Conservation (phyloP, 2,113 vertebrate genomes). For the Perca schrenkii region DNA sequence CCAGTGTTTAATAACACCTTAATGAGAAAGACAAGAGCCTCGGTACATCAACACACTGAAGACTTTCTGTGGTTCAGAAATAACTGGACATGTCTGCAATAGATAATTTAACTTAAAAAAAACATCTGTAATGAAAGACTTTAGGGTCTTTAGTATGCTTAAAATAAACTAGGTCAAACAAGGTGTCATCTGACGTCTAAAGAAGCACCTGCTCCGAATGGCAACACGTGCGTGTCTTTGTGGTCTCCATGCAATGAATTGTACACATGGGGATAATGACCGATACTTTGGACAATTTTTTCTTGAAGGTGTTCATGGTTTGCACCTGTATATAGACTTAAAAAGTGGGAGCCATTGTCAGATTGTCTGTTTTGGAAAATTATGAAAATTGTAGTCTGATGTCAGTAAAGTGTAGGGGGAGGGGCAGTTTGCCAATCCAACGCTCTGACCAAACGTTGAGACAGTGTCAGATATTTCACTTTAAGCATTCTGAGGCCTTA, state of each 20-base stretch:
- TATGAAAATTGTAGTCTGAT: neutral
- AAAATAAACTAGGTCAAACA: neutral
- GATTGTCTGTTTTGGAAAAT: neutral
- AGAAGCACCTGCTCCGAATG: neutral
- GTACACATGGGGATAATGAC: neutral
- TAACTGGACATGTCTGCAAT: neutral
- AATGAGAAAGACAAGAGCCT: conserved; percentile 12
- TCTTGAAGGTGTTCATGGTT: neutral
- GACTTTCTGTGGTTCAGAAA: conserved; percentile 8
- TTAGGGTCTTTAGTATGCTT: neutral
- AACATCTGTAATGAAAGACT: conserved; percentile 2
- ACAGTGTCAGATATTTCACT: neutral
- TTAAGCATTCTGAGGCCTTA: neutral
- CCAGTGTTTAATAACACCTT: conserved; percentile 24
- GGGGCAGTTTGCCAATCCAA: neutral
- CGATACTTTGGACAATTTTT: neutral
- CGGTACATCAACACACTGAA: neutral
- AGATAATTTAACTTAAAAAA: conserved; percentile 12
- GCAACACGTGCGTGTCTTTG: neutral
- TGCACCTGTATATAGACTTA: neutral
- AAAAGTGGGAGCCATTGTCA: neutral
- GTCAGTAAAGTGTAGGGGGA: neutral
- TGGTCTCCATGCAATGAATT: neutral
- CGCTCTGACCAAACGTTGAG: too few species aligned
- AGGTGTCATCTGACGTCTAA: conserved; percentile 5